phyloP scores from a whole-genome alignment of 2,113 vertebrate species.

The Rafetus swinhoei region DNA sequence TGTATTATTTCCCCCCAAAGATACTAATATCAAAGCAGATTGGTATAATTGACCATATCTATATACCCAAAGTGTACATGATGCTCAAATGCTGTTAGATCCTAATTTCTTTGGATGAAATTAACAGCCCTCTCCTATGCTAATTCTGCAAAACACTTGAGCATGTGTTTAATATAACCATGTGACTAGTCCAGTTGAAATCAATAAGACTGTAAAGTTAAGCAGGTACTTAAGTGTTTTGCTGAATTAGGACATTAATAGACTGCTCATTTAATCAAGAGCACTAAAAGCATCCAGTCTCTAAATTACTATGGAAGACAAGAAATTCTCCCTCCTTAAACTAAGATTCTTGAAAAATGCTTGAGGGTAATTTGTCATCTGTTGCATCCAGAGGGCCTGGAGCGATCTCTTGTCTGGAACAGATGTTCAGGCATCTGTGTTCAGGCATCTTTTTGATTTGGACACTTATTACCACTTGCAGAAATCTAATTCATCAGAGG shows the following conservation, averaged over 20 bases:
- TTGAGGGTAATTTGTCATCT: constrained; percentile 38
- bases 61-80: background rate
- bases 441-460: background rate
- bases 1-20: background rate
- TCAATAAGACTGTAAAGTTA: background rate
- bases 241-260: background rate
- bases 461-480: background rate
- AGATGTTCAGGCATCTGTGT: constrained; percentile 25
- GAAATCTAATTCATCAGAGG: background rate
- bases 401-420: constrained; percentile 26
- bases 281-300: accelerated
- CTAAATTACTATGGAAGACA: background rate
- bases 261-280: background rate
- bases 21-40: background rate
- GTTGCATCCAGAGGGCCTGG: background rate
- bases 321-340: background rate
- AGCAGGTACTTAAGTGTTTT: background rate
- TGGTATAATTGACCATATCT: background rate
- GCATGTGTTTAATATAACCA: accelerated
- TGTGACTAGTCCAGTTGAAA: background rate
- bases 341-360: constrained; percentile 8
- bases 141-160: background rate
- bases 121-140: background rate
- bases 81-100: constrained; percentile 1
- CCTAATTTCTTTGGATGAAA: background rate